Evolutionary conservation across 2,113 vertebrate genomes (phyloP), one percentile per base, ranked within the genome.

Genomic region (Aviceda subcristata): DNA sequence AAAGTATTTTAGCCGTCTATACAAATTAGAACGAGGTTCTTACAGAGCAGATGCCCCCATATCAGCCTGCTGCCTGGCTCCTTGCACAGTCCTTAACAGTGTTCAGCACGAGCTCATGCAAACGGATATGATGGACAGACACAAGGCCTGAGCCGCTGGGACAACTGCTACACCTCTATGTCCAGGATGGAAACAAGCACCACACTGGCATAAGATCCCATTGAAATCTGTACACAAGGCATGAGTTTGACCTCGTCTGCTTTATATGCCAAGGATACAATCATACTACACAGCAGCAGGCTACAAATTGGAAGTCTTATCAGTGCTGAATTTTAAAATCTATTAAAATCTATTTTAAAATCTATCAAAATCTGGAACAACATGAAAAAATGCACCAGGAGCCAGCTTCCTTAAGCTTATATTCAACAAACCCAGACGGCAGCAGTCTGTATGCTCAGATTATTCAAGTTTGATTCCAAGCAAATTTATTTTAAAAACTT

Each of bases 151-250:
- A 69, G 55, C 20, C 1, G 6, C 72, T 21, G 51, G 20, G 46
- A 27, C 29, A 19, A 10, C 22, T 2, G 43, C 43, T 23, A 9
- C 0, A 12, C 36, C 45, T 15, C 76, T 8, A 4, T 3, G 4
- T 9, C 24, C 64, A 21, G 34, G 48, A 30, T 0, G 15, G 55
- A 45, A 69, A 26, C 7, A 4, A 45, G 10, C 53, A 21, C 34
- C 71, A 9, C 11, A 0, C 23, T 8, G 9, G 12, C 4, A 10
- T 7, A 12, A 30, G 41, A n/a, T 9, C 43, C 43, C 2, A 1
- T 2, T 3, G 7, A 24, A 32, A 41, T 10, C n/a, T 3, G 36
- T 9, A 12, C 11, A 9, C 12, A 15, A 38, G 77, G 55, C 15
- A 3, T 4, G 29, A 60, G 34, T 15, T 45, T 29, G 48, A 68